phyloP scores from a whole-genome alignment of 2,113 vertebrate species.

The Megalops atlanticus region DNA sequence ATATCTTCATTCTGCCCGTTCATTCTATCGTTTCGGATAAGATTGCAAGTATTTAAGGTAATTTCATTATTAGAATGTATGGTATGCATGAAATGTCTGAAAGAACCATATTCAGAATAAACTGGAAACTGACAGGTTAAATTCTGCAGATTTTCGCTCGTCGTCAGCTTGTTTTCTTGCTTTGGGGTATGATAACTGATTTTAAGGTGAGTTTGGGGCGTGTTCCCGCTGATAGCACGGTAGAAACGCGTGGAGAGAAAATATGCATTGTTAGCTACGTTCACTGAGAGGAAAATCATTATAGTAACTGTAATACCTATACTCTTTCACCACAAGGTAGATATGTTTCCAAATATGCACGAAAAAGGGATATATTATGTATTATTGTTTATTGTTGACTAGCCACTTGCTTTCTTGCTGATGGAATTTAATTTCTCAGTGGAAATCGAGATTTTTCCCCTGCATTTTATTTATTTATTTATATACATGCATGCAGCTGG shows the following conservation, averaged over 20 bases:
- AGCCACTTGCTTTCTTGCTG: not conserved
- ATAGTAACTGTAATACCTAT: not conserved
- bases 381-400: not conserved
- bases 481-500: not conserved
- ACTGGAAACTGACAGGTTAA: constrained; percentile 67
- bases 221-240: not conserved
- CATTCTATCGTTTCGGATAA: not conserved
- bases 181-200: not conserved
- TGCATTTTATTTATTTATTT: not conserved
- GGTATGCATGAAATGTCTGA: not conserved
- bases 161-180: not conserved
- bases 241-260: not conserved
- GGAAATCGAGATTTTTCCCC: not conserved
- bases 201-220: constrained; percentile 5
- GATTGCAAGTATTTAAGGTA: constrained; percentile 12
- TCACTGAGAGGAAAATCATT: not conserved
- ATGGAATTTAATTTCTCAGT: not conserved
- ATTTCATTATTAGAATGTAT: not conserved
- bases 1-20: not conserved
- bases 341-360: not conserved
- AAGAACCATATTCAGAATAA: constrained; percentile 4
- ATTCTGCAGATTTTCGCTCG: constrained; percentile 72
- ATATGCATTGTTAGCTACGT: not conserved
- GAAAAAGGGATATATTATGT: not conserved
- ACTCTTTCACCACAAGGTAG: not conserved